Evolutionary conservation across 2,113 vertebrate species (phyloP), one percentile per base, ranked within the genome.

Genomic region (Brienomyrus longianalis): DNA sequence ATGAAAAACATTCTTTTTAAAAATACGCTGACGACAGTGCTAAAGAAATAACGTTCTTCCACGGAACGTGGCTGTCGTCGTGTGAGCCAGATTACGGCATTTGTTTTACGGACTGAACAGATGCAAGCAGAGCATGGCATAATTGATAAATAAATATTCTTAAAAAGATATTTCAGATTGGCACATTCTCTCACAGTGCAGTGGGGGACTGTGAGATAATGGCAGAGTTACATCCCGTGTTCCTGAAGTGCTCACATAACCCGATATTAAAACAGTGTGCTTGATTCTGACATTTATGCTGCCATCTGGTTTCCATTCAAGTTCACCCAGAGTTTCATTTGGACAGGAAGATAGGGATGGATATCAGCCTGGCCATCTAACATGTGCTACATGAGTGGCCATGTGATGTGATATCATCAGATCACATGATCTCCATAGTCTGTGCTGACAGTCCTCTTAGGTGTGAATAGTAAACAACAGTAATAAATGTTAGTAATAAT

Each of bases 141-240:
- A 80, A 80, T 35, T 91, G 92, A 94, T 90, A 92, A 95, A 95
- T 94, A 95, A 95, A 95, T 93, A 93, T 92, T 92, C 91, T 56
- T 94, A 80, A 95, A 95, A 95, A 95, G 94, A 95, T 89, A 91
- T 92, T 94, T 95, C 90, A 93, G 93, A 19, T 43, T 80, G 74
- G 74, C 74, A 80, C 74, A 80, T 80, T 80, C 35, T 43, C 74
- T 6, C 35, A 80, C 35, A 80, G 17, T 80, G 35, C 35, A 19
- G 43, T 11, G 31, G 74, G 31, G 35, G 74, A 19, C 35, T 43
- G 74, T 43, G 74, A 43, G 74, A 43, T 43, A 43, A 80, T 43
- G 35, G 74, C 43, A 80, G 39, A 17, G 19, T 7, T 39, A 80
- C 74, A 80, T 35, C 74, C 74, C 17, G 11, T 5, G 19, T 43